Evolutionary conservation across 37 sponge, comb jelly and placozoan species (phyloP).

Genomic region (Corticium candelabrum): DNA sequence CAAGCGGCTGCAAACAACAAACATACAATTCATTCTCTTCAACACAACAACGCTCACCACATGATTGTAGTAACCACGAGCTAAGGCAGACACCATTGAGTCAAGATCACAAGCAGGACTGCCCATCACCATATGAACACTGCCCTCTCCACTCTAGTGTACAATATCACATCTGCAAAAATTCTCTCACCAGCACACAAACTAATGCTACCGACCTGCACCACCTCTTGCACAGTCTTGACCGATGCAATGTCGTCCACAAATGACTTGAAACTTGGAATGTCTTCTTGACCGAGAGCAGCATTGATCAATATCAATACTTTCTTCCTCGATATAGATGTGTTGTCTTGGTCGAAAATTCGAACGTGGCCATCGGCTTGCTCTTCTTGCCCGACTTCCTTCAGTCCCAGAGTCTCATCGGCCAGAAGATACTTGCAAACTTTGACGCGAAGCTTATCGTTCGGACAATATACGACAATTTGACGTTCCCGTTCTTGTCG

Average conservation of each 20-base stretch:
- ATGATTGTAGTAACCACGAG: constrained; percentile 29
- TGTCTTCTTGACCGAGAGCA: too few relatives aligned
- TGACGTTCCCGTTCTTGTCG: not conserved
- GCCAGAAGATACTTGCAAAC: not conserved
- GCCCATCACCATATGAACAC: constrained; percentile 34
- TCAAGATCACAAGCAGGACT: constrained; percentile 69
- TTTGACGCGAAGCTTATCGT: not conserved
- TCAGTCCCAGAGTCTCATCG: not conserved
- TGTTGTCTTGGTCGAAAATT: too few relatives aligned
- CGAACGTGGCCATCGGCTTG: too few relatives aligned
- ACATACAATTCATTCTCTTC: too few relatives aligned
- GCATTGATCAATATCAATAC: too few relatives aligned
- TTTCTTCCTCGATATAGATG: too few relatives aligned
- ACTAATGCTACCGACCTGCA: too few relatives aligned
- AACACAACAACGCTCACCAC: too few relatives aligned
- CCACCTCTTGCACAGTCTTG: not conserved
- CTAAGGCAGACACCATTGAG: constrained; percentile 40
- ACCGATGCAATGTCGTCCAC: not conserved
- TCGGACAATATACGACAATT: not conserved
- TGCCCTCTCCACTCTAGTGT: not conserved
- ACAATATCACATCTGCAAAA: too few relatives aligned
- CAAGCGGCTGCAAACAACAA: too few relatives aligned
- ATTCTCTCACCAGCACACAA: too few relatives aligned
- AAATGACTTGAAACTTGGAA: not conserved
- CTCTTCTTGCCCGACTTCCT: too few relatives aligned